These are phyloP conservation scores for Myodes glareolus DNA, from an alignment of 2,113 vertebrate genomes.

Conservation along the genomic window DNA sequence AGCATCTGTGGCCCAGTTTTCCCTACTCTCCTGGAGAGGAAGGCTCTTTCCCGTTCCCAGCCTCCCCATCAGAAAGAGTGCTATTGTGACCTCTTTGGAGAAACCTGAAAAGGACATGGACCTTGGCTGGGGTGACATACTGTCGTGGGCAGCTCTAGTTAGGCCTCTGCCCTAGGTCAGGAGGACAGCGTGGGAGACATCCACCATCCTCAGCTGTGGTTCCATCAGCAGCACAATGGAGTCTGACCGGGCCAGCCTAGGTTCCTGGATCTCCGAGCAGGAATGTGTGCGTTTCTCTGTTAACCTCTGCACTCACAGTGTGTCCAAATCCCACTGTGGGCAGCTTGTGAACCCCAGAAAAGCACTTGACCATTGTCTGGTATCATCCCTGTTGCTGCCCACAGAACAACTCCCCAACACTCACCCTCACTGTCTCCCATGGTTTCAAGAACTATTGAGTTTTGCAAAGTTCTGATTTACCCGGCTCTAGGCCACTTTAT, in stretches of 20 bases:
- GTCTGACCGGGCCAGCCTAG: rapidly evolving
- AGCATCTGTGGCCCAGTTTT: rapidly evolving
- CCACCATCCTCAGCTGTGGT: rapidly evolving
- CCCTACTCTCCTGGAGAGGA: too few relatives aligned
- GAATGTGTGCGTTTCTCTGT: neutral
- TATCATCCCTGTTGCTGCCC: neutral
- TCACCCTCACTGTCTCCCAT: rapidly evolving
- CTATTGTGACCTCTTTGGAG: neutral
- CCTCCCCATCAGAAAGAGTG: neutral
- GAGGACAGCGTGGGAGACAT: rapidly evolving
- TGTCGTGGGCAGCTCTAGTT: neutral
- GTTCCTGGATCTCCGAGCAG: neutral
- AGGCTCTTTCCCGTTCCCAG: neutral
- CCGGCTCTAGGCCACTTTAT: neutral
- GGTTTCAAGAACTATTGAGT: neutral
- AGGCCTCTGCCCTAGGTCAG: neutral
- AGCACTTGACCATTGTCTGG: neutral
- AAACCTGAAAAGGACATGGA: too few relatives aligned
- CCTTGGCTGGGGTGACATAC: rapidly evolving
- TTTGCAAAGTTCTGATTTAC: neutral
- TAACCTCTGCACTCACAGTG: neutral
- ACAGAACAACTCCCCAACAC: neutral
- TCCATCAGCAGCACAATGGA: rapidly evolving
- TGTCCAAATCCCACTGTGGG: rapidly evolving
- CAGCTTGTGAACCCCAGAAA: neutral